phyloP scores from a whole-genome alignment of 1,140 invertebrate genomes.

The Streblospio benedicti region DNA sequence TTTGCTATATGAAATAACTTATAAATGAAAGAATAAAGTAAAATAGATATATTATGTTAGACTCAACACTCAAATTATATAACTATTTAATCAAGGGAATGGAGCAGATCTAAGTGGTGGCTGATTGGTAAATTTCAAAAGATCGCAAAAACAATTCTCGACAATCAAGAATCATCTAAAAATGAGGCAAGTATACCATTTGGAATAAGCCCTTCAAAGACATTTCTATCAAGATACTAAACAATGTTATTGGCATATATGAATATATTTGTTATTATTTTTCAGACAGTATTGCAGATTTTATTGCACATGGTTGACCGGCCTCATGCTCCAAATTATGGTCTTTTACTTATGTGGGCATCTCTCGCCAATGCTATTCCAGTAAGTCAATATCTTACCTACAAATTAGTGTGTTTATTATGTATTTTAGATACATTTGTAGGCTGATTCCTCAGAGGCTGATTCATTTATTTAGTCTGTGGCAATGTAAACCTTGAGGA shows the following conservation, averaged over 20 bases:
- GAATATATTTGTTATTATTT: slow-evolving; percentile 1
- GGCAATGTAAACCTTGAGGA: no score
- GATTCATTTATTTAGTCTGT: no score
- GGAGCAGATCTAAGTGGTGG: slow-evolving; percentile 23
- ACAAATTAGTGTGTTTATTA: not conserved
- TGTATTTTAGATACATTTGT: no score
- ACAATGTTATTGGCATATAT: not conserved
- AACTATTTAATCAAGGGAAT: slow-evolving; percentile 18
- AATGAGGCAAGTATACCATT: not conserved
- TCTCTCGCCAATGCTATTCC: slow-evolving; percentile 31
- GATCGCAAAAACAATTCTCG: slow-evolving; percentile 8
- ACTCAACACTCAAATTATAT: no score
- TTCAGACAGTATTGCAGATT: slow-evolving; percentile 25
- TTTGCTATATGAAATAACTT: no score
- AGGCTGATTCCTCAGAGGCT: no score
- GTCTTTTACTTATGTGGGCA: slow-evolving; percentile 29
- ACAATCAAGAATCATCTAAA: slow-evolving; percentile 6
- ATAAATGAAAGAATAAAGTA: no score
- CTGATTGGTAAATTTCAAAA: slow-evolving; percentile 20
- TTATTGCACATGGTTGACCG: slow-evolving; percentile 20
- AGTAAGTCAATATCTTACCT: slow-evolving; percentile 17
- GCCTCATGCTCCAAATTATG: slow-evolving; percentile 25
- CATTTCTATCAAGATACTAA: no score
- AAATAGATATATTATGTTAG: no score
- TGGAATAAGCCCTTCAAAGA: no score